A percentile compares a stretch with the other conserved stretches of the same genome.
These are phyloP conservation scores for Oncorhynchus clarkii DNA, from an alignment of 2,113 vertebrate genomes.

Conservation along the genomic window DNA sequence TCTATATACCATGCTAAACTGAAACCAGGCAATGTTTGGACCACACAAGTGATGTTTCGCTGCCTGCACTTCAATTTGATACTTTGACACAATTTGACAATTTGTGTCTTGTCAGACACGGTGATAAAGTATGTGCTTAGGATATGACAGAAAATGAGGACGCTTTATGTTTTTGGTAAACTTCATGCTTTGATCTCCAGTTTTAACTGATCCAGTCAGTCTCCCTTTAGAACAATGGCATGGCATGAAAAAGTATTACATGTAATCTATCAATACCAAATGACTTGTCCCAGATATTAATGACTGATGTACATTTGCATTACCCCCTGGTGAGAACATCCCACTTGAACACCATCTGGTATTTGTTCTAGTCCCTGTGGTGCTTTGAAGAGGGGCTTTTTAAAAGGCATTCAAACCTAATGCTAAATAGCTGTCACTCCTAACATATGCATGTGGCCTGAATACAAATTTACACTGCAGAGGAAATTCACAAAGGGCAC, in stretches of 20 bases:
- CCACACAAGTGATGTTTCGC: neutral
- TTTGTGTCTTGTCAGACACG: neutral
- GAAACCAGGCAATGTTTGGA: neutral
- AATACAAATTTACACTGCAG: constrained; percentile 51
- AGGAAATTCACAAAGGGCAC: constrained; percentile 13
- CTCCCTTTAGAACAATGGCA: constrained; percentile 2
- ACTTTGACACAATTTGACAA: neutral
- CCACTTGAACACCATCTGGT: constrained; percentile 72
- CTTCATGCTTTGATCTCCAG: neutral
- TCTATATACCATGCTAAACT: constrained; percentile 7
- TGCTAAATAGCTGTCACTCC: constrained; percentile 71
- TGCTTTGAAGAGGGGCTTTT: constrained; percentile 66
- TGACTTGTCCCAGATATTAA: constrained; percentile 61
- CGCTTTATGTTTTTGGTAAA: neutral
- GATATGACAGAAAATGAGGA: neutral
- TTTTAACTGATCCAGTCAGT: neutral
- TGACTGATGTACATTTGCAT: constrained; percentile 66
- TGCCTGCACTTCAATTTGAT: neutral
- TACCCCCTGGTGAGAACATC: constrained; percentile 63
- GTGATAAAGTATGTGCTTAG: neutral
- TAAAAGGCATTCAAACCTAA: constrained; percentile 70
- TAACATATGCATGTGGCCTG: constrained; percentile 36
- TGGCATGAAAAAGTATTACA: neutral
- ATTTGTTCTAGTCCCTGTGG: constrained; percentile 61
- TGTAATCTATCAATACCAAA: constrained; percentile 48